Evolutionary conservation across 2,888 invertebrate genomes (phyloP).

Genomic region (Machimus atricapillus): DNA sequence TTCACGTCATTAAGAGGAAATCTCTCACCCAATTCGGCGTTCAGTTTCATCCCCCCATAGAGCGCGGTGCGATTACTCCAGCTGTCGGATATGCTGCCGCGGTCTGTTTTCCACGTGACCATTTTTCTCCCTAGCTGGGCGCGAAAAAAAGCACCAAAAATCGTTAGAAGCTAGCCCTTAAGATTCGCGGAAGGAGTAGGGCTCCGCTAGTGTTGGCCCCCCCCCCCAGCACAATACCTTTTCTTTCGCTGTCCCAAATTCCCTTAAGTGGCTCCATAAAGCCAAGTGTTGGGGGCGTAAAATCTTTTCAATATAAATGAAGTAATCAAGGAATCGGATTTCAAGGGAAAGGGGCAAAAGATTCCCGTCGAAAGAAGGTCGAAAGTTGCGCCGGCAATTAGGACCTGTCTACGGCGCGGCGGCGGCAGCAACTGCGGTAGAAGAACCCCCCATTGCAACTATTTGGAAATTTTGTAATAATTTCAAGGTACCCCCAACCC

Average conservation of each 20-base stretch:
- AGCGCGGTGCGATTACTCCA: slow-evolving; percentile 23
- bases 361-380: neutral
- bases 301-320: slow-evolving; percentile 44
- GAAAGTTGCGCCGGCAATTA: slow-evolving; percentile 27
- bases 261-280: neutral
- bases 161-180: slow-evolving; percentile 17
- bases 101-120: slow-evolving; percentile 37
- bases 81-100: slow-evolving; percentile 35
- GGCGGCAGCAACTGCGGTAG: neutral
- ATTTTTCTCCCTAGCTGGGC: slow-evolving; percentile 25
- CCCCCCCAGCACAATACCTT: slow-evolving; percentile 38
- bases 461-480: neutral
- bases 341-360: neutral
- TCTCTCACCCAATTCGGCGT: slow-evolving; percentile 42
- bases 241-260: neutral
- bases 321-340: slow-evolving; percentile 41
- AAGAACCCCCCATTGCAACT: neutral
- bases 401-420: neutral
- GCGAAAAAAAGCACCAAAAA: slow-evolving; percentile 15
- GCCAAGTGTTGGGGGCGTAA: neutral
- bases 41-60: slow-evolving; percentile 6
- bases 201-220: neutral
- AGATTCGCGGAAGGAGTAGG: neutral
- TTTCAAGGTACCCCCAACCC: neutral
- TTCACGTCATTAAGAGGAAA: slow-evolving; percentile 47